phyloP scores from a whole-genome alignment of 2,797 vertebrate species.

The Platalea minor region DNA sequence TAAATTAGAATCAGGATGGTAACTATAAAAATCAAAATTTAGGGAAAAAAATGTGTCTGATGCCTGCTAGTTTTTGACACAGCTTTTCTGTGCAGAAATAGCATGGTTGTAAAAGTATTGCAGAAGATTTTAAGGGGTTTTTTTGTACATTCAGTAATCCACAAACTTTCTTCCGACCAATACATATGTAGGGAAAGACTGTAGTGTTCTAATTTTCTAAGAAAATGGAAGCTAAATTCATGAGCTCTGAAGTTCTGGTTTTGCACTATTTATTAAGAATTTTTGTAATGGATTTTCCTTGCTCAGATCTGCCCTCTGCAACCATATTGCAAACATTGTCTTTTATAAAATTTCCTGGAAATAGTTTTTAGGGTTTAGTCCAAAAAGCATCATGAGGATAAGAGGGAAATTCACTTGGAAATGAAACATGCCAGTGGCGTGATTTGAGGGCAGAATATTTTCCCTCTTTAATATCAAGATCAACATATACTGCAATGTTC shows the following conservation, averaged over 20 bases:
- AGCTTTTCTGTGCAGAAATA: neutral
- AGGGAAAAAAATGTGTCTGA: neutral
- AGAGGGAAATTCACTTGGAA: neutral
- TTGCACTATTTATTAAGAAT: neutral
- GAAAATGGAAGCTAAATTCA: neutral
- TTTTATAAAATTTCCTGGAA: neutral
- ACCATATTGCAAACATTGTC: neutral
- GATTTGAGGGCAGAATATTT: neutral
- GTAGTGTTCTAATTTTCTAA: neutral
- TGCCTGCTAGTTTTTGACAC: neutral
- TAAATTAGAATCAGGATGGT: neutral
- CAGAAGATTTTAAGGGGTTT: neutral
- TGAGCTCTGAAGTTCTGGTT: neutral
- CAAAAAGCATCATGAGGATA: neutral
- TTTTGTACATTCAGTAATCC: neutral
- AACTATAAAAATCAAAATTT: neutral
- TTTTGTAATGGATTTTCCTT: neutral
- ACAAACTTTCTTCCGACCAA: neutral
- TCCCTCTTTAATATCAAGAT: neutral
- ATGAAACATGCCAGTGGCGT: neutral
- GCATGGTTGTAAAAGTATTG: neutral
- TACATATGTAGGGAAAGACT: neutral
- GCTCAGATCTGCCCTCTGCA: neutral
- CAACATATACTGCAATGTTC: neutral
- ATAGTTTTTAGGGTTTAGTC: neutral